A percentile compares a stretch with the other conserved stretches of the same genome.
These are phyloP conservation scores for Odontomyia ornata DNA, from an alignment of 2,888 invertebrate genomes.

Conservation along the genomic window DNA sequence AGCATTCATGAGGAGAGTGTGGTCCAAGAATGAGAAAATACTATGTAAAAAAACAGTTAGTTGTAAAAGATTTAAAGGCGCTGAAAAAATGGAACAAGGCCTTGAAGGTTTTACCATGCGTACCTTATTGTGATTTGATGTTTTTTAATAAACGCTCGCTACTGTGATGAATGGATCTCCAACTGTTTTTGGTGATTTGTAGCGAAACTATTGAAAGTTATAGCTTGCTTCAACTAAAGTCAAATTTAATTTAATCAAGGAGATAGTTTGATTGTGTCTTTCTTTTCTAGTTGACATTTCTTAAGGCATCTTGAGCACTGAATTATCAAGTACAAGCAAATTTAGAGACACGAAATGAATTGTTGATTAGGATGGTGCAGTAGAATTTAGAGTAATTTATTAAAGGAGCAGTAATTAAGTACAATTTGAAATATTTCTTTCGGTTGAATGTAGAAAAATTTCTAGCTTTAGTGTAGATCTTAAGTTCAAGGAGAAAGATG, in stretches of 20 bases:
- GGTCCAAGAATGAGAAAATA: neutral
- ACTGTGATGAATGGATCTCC: neutral
- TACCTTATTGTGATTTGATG: neutral
- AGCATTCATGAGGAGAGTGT: neutral
- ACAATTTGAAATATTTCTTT: too few relatives aligned
- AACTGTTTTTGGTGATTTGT: neutral
- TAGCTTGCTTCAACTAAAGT: neutral
- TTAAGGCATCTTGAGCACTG: too few relatives aligned
- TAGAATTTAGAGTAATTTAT: too few relatives aligned
- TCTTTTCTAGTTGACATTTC: neutral
- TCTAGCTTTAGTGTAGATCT: too few relatives aligned
- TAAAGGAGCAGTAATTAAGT: too few relatives aligned
- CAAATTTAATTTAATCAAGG: neutral
- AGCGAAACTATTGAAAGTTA: slow-evolving; percentile 8
- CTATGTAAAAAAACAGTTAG: too few relatives aligned
- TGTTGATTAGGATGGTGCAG: too few relatives aligned
- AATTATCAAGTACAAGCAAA: too few relatives aligned
- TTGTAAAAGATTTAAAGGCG: neutral
- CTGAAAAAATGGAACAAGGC: slow-evolving; percentile 32
- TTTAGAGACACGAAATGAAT: too few relatives aligned
- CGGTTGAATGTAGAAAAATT: too few relatives aligned
- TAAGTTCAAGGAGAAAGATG: too few relatives aligned
- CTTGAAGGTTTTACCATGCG: neutral
- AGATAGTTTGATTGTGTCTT: neutral
- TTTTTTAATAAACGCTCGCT: neutral